Percentiles rank a stretch among this genome's conserved stretches.
phyloP scores from a whole-genome alignment of 2,888 invertebrate species.

The Rhagonycha fulva region DNA sequence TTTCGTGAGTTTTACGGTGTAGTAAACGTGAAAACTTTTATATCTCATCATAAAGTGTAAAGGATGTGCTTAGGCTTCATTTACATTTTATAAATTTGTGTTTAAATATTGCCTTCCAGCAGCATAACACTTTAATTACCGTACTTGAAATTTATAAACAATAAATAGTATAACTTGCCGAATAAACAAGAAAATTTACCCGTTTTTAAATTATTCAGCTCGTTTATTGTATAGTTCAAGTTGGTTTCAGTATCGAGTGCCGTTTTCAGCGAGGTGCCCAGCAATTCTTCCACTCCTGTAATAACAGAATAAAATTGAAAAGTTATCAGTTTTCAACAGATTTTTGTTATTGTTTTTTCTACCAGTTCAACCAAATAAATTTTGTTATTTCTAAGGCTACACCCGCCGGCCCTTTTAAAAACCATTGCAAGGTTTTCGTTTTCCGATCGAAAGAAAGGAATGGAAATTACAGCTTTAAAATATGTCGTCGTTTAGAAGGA shows the following conservation, averaged over 20 bases:
- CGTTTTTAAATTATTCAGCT: conserved; percentile 9
- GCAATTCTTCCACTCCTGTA: conserved; percentile 71
- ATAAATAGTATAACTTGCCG: not conserved
- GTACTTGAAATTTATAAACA: not conserved
- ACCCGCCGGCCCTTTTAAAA: no score
- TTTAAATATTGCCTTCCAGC: not conserved
- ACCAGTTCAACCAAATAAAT: not conserved
- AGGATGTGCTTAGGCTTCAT: not conserved
- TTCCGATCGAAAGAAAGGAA: no score
- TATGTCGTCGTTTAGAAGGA: no score
- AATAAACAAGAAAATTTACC: conserved; percentile 5
- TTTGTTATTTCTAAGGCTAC: no score
- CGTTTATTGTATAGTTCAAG: conserved; percentile 3
- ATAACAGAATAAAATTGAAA: conserved; percentile 34
- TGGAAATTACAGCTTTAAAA: no score
- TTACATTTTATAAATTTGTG: not conserved
- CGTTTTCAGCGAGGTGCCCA: conserved; percentile 62
- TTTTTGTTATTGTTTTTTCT: not conserved
- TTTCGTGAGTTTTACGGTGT: not conserved
- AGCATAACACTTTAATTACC: not conserved
- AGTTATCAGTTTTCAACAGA: not conserved
- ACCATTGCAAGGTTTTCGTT: no score
- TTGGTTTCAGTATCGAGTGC: conserved; percentile 45
- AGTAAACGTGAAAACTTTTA: not conserved
- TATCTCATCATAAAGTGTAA: not conserved